Percentiles rank a stretch among this genome's conserved stretches.
phyloP scores from a whole-genome alignment of 2,797 vertebrate genomes.

The Knipowitschia caucasica region DNA sequence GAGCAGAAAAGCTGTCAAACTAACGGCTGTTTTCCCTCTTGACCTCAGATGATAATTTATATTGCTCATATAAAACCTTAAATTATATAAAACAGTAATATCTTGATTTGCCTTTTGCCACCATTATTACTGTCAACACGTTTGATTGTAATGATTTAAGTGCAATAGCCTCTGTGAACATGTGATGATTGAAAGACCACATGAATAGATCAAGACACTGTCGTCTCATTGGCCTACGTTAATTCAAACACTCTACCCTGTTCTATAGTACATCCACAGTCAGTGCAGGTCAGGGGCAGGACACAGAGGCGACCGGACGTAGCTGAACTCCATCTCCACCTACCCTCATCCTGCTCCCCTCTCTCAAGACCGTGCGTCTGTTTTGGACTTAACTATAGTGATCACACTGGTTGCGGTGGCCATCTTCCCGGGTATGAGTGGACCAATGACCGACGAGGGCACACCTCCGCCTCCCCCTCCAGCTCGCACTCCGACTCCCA shows the following conservation, averaged over 20 bases:
- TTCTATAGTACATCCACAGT: conserved; percentile 7
- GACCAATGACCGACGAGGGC: conserved; percentile 85
- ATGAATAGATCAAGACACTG: not conserved
- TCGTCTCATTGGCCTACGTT: not conserved
- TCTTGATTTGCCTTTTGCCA: not conserved
- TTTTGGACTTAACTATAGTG: conserved; percentile 98
- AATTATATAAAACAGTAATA: not conserved
- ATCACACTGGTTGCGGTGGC: conserved; percentile 94
- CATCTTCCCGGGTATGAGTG: conserved; percentile 91
- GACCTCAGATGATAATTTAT: not conserved
- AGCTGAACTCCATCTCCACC: conserved; percentile 60
- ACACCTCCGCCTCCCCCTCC: conserved; percentile 83
- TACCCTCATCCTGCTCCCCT: conserved; percentile 33
- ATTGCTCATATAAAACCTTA: not conserved
- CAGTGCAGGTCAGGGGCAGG: conserved; percentile 57
- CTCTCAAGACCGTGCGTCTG: conserved; percentile 92
- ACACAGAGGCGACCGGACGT: conserved; percentile 34
- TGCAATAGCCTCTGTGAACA: not conserved
- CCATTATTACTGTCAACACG: not conserved
- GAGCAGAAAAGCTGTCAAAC: not conserved
- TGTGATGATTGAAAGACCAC: not conserved
- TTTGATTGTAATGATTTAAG: conserved; percentile 3
- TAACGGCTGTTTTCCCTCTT: not conserved
- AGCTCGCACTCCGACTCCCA: conserved; percentile 84
- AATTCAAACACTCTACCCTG: not conserved